Percentiles rank a stretch among this genome's conserved stretches.
Evolutionary conservation across 2,888 invertebrate species (phyloP).

Genomic region (Trichopria drosophilae): DNA sequence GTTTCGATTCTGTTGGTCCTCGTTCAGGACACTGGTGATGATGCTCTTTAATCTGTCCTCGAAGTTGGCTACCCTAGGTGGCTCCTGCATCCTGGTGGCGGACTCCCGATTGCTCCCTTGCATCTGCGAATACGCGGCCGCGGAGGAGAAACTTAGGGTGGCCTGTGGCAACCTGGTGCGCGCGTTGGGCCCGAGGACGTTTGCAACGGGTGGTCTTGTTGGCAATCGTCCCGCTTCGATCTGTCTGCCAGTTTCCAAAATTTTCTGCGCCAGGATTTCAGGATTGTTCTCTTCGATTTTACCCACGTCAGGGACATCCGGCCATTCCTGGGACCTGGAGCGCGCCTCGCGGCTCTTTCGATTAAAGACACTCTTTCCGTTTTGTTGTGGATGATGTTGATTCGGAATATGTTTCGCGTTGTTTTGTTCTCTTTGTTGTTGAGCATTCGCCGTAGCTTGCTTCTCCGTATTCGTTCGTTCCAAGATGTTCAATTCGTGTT

Average conservation of each 20-base stretch:
- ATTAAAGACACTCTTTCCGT: constrained; percentile 57
- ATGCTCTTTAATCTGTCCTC: constrained; percentile 71
- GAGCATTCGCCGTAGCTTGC: constrained; percentile 59
- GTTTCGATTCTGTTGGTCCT: constrained; percentile 70
- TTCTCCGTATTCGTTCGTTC: constrained; percentile 74
- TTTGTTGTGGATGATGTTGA: constrained; percentile 47
- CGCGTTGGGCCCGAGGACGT: constrained; percentile 32
- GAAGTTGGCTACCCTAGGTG: constrained; percentile 84
- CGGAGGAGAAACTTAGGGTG: constrained; percentile 50
- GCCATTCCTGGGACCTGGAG: constrained; percentile 87
- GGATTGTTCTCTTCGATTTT: constrained; percentile 92
- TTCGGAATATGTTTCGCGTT: constrained; percentile 39
- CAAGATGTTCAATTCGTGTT: constrained; percentile 75
- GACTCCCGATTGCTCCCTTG: constrained; percentile 36
- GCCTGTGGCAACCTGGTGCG: constrained; percentile 53
- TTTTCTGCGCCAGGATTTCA: constrained; percentile 85
- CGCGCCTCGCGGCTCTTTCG: constrained; percentile 74
- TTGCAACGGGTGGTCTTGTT: constrained; percentile 40
- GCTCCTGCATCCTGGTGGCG: constrained; percentile 68
- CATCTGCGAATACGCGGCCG: constrained; percentile 40
- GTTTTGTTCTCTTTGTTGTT: constrained; percentile 54
- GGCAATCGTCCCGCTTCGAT: constrained; percentile 78
- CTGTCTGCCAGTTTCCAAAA: constrained; percentile 85
- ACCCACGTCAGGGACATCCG: constrained; percentile 84
- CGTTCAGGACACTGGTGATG: constrained; percentile 70